Conservation (phyloP, 2,113 vertebrate species). For the Acinonyx jubatus region DNA sequence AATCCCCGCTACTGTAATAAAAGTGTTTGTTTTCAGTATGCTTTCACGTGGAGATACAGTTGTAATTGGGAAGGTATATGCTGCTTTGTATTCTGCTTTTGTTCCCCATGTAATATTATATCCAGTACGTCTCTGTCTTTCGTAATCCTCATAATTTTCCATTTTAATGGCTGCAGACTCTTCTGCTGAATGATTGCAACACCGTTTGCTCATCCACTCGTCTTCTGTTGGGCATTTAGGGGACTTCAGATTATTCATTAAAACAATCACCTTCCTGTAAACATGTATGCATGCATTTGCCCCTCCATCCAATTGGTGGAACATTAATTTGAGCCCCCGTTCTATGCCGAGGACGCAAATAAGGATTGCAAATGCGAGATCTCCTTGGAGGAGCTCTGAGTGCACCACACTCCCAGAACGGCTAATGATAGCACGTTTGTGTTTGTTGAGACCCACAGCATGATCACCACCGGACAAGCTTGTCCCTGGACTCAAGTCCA, state of each 20-base stretch:
- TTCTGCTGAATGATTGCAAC: neutral
- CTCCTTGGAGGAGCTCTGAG: neutral
- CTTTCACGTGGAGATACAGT: neutral
- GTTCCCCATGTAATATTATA: neutral
- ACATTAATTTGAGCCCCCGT: neutral
- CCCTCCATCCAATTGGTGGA: neutral
- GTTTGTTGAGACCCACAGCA: neutral
- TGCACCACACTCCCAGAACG: neutral
- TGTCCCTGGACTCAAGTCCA: neutral
- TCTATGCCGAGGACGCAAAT: neutral
- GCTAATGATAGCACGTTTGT: accelerated
- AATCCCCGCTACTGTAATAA: neutral
- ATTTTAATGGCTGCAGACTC: neutral
- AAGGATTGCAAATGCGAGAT: neutral
- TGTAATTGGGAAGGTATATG: neutral
- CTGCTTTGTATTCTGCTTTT: neutral
- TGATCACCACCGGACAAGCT: neutral
- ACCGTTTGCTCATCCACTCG: neutral
- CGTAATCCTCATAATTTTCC: neutral
- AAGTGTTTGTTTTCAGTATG: neutral
- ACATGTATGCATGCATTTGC: neutral
- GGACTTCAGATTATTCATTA: conserved; percentile 41
- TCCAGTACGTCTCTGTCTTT: neutral
- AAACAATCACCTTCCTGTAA: conserved; percentile 39
- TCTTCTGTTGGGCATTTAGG: neutral